Percentiles rank a stretch among this genome's conserved stretches.
Evolutionary conservation across 2,797 vertebrate genomes (phyloP).

Genomic region (Choloepus didactylus): DNA sequence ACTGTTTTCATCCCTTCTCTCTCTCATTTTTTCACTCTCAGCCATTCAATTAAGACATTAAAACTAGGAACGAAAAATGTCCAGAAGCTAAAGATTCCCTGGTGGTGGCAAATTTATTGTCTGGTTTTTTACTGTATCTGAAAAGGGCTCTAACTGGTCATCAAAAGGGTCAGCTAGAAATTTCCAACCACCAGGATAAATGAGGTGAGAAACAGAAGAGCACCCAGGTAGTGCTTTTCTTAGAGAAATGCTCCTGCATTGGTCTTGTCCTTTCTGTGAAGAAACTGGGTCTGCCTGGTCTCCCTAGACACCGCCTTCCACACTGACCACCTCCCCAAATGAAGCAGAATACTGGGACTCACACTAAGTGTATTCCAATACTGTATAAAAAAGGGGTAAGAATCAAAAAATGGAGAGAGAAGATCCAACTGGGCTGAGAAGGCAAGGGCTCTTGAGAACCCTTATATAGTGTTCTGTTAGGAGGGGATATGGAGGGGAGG

Average conservation of each 20-base stretch:
- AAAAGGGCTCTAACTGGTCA: not conserved
- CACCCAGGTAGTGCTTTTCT: not conserved
- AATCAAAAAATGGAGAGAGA: not conserved
- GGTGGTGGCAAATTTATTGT: not conserved
- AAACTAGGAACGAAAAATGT: not conserved
- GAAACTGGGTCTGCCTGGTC: not conserved
- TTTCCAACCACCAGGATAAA: not conserved
- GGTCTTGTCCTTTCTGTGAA: not conserved
- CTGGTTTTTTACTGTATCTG: not conserved
- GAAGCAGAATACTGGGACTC: not conserved
- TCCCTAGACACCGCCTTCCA: not conserved
- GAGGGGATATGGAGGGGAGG: not conserved
- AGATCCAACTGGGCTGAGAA: not conserved
- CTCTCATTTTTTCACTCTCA: not conserved
- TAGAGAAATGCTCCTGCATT: rapidly evolving
- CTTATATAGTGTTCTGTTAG: not conserved
- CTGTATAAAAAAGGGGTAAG: not conserved
- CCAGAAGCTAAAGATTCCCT: not conserved
- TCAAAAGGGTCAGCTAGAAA: not conserved
- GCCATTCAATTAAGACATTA: not conserved
- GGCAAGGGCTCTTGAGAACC: not conserved
- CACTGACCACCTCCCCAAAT: not conserved
- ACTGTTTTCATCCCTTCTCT: not conserved
- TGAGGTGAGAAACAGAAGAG: not conserved
- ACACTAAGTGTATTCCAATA: not conserved